phyloP scores from a whole-genome alignment of 2,888 invertebrate species.

The Plagodis pulveraria region DNA sequence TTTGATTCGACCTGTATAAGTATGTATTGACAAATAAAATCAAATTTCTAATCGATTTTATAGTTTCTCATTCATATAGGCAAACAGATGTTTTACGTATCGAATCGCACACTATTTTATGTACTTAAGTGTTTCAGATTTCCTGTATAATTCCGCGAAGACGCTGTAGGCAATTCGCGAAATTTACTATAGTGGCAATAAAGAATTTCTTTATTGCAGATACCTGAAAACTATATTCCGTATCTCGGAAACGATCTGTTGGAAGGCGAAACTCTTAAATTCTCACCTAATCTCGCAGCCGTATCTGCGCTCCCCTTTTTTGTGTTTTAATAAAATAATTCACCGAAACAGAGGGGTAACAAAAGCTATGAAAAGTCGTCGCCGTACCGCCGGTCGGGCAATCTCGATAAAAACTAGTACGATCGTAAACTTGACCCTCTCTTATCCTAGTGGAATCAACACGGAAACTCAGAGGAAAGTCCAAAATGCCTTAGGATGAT shows the following conservation, averaged over 20 bases:
- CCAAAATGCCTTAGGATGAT: slow-evolving; percentile 62
- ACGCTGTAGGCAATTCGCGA: slow-evolving; percentile 37
- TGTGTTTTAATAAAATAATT: slow-evolving; percentile 73
- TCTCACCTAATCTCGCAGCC: slow-evolving; percentile 63
- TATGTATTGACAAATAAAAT: too few relatives aligned
- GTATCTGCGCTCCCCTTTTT: slow-evolving; percentile 60
- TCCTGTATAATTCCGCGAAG: slow-evolving; percentile 36
- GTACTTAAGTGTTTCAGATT: slow-evolving; percentile 20
- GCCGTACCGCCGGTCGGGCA: slow-evolving; percentile 47
- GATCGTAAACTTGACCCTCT: slow-evolving; percentile 77
- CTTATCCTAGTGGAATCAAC: slow-evolving; percentile 72
- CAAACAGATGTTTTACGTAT: too few relatives aligned
- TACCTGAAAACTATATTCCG: slow-evolving; percentile 47
- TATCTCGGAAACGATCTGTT: slow-evolving; percentile 53
- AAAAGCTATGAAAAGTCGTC: slow-evolving; percentile 67
- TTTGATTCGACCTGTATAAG: too few relatives aligned
- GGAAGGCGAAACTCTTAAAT: slow-evolving; percentile 63
- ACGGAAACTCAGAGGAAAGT: slow-evolving; percentile 57
- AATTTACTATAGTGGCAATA: slow-evolving; percentile 40
- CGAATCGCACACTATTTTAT: slow-evolving; percentile 15
- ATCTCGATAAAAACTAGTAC: slow-evolving; percentile 77
- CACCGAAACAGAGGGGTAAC: slow-evolving; percentile 63
- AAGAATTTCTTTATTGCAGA: slow-evolving; percentile 44
- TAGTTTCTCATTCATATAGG: too few relatives aligned
- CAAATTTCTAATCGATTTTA: too few relatives aligned